phyloP scores from a whole-genome alignment of 2,888 invertebrate species.

The Chrysotoxum bicinctum region DNA sequence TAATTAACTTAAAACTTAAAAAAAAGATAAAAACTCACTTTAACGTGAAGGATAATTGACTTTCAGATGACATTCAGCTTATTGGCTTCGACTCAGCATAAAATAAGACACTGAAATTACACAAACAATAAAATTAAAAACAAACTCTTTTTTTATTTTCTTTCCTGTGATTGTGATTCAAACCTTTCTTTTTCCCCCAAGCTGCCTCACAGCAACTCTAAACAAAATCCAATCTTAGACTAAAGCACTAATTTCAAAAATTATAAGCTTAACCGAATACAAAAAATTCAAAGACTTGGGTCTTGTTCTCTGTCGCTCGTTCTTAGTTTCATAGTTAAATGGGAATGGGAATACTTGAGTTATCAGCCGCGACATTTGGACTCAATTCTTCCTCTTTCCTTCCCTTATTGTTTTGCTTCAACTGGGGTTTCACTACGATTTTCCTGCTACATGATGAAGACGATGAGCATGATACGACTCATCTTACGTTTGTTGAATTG shows the following conservation, averaged over 20 bases:
- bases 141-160: background rate
- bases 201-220: conserved; percentile 24
- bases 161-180: conserved; percentile 46
- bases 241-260: conserved; percentile 49
- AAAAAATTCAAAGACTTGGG: conserved; percentile 26
- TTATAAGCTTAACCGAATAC: conserved; percentile 46
- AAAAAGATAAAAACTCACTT: conserved; percentile 28
- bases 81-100: conserved; percentile 26
- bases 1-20: background rate
- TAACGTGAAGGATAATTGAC: conserved; percentile 46
- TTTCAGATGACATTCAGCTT: conserved; percentile 14
- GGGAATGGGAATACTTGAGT: conserved; percentile 51
- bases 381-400: conserved; percentile 54
- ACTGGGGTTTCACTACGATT: conserved; percentile 23
- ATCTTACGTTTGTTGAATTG: conserved; percentile 18
- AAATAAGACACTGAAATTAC: conserved; percentile 48
- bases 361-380: conserved; percentile 68
- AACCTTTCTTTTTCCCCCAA: conserved; percentile 9
- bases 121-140: background rate
- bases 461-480: conserved; percentile 38
- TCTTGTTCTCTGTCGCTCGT: conserved; percentile 23
- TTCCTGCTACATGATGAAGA: conserved; percentile 33
- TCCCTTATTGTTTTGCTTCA: conserved; percentile 24
- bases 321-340: conserved; percentile 5
- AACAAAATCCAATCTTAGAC: conserved; percentile 45